A percentile compares a stretch with the other conserved stretches of the same genome.
Conservation (phyloP, 2,797 vertebrate genomes). For the Perodicticus potto region DNA sequence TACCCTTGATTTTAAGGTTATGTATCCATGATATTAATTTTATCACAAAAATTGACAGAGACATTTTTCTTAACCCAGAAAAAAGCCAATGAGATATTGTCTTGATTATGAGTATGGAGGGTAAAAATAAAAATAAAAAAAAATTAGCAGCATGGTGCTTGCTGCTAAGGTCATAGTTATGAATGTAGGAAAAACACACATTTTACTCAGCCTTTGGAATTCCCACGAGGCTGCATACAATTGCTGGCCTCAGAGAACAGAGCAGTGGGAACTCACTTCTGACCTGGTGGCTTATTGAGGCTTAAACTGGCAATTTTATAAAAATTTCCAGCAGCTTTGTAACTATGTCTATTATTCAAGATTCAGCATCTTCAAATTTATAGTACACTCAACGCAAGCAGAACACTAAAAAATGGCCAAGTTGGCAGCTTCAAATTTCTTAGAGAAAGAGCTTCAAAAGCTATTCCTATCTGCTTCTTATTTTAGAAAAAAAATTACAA, state of each 20-base stretch:
- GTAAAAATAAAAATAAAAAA: not conserved
- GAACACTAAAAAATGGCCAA: conserved; percentile 46
- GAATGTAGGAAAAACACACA: conserved; percentile 53
- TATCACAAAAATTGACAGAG: conserved; percentile 46
- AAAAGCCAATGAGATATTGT: not conserved
- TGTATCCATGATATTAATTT: not conserved
- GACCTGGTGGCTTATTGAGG: conserved; percentile 66
- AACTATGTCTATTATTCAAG: conserved; percentile 72
- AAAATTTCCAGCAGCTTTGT: conserved; percentile 74
- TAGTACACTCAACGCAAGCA: conserved; percentile 44
- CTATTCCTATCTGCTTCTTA: not conserved
- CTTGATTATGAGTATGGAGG: conserved; percentile 41
- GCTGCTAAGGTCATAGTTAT: not conserved
- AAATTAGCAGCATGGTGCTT: conserved; percentile 24
- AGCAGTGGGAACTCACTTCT: conserved; percentile 67
- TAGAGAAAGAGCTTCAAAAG: conserved; percentile 57
- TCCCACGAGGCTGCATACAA: not conserved
- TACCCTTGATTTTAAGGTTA: conserved; percentile 37
- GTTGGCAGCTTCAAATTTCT: conserved; percentile 34
- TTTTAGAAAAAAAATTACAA: conserved; percentile 7
- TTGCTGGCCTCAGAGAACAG: conserved; percentile 2
- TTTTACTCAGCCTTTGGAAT: not conserved
- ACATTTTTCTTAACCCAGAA: conserved; percentile 49
- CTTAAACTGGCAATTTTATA: conserved; percentile 71
- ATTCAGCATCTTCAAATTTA: conserved; percentile 74